Evolutionary conservation across 2,113 vertebrate genomes (phyloP).

Genomic region (Rhinopithecus roxellana): DNA sequence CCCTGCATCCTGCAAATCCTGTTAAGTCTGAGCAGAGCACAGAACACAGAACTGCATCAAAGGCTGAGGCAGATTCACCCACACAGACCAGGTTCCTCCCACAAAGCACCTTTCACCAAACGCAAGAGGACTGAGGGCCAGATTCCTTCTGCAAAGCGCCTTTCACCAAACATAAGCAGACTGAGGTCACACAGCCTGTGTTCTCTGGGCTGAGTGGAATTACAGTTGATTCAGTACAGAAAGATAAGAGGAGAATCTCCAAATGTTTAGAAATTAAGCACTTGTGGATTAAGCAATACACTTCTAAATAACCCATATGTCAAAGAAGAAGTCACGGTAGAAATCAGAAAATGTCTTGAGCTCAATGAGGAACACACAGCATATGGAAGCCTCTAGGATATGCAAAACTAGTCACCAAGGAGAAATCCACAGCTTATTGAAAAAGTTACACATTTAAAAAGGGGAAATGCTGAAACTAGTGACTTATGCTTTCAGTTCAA

Average conservation of each 20-base stretch:
- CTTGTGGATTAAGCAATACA: not conserved
- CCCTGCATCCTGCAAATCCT: too few species aligned
- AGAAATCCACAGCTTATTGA: not conserved
- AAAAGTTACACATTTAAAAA: not conserved
- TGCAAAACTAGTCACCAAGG: too few species aligned
- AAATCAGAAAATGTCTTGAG: not conserved
- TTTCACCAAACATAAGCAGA: fast-evolving
- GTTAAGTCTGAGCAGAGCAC: too few species aligned
- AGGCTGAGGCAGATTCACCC: not conserved
- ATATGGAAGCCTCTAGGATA: not conserved
- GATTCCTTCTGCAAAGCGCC: not conserved
- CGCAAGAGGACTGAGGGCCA: fast-evolving
- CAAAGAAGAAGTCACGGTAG: not conserved
- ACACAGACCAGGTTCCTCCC: not conserved
- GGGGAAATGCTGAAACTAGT: not conserved
- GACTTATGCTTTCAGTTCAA: not conserved
- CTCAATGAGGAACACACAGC: not conserved
- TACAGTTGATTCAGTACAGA: not conserved
- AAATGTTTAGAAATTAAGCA: not conserved
- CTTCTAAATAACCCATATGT: not conserved
- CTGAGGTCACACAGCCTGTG: fast-evolving
- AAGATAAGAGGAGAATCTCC: not conserved
- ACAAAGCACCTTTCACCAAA: not conserved
- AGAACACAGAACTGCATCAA: too few species aligned
- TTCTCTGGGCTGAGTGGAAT: not conserved